Base-by-base conservation (phyloP, 30 jellyfish, hydroid and myxozoan genomes). In the Aurelia sp. region DNA sequence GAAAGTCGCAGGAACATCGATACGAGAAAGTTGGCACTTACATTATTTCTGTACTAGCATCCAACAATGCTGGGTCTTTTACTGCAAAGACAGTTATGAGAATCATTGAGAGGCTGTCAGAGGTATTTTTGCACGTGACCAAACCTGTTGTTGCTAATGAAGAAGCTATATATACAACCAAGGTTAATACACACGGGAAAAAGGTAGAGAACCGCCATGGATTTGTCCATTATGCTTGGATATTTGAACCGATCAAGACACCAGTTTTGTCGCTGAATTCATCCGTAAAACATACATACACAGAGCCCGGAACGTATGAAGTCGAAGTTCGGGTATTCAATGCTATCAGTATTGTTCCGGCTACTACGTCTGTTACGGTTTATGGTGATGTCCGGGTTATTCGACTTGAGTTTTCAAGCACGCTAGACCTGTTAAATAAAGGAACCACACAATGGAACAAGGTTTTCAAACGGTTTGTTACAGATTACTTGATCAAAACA, bases 191-290 rank as follows among this genome's bases (percentile, higher is more conserved):
- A 13, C 89, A 69, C 48, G 85, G 74, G 33, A 21, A 71, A 44
- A 44, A 21, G 13, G 83, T 74, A 35, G 78, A 71, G 18, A 64
- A 67, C 20, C 89, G 82, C 6, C 96, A 86, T 57, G 96, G 96
- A 16, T 86, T 74, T 35, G 87, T 86, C 31, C 96, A 86, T 44
- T 86, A 74, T 57, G 96, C 96, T 12, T 86, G 96, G 96, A 86
- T 86, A 35, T 86, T 86, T 66, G 89, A 74, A 31, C 96, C 96
- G 19, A 86, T 68, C 55, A 60, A 86, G 59, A 86, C 89, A 13
- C 96, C 96, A 11, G 85, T 66, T 4, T 60, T 86, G 66, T 72
- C 96, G 13, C 82, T 86, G 53, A 72, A 76, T 41, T 74, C 96
- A 13, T 66, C 87, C 13, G 90, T 86, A 15, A 55, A 16, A 62